Evolutionary conservation across 2,797 vertebrate species (phyloP).

Genomic region (Pempheris klunzingeri): DNA sequence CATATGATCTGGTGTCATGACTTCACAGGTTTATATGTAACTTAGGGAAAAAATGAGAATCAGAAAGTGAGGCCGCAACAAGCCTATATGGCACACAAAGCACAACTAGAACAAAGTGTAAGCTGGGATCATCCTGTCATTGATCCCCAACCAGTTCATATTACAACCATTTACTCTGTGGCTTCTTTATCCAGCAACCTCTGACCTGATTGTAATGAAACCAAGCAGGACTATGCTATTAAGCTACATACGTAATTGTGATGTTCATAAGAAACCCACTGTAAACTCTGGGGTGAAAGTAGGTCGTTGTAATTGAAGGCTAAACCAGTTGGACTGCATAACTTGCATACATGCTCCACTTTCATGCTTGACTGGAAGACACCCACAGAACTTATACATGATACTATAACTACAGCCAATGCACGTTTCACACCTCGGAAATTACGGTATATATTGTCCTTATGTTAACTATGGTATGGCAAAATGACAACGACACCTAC

Average conservation of each 20-base stretch:
- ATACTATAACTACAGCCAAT: too few species aligned
- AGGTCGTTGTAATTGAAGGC: slow-evolving; percentile 28
- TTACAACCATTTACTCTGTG: slow-evolving; percentile 15
- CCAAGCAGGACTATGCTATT: neutral
- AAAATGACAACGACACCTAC: neutral
- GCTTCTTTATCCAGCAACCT: slow-evolving; percentile 37
- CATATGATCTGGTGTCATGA: neutral
- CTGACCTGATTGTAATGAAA: slow-evolving; percentile 15
- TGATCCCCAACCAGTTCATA: slow-evolving; percentile 44
- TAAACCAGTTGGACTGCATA: neutral
- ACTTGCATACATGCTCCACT: slow-evolving; percentile 5
- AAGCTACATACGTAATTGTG: slow-evolving; percentile 12
- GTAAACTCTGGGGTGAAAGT: slow-evolving; percentile 26
- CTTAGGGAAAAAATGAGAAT: neutral
- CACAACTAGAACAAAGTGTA: slow-evolving; percentile 24
- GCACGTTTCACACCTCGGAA: neutral
- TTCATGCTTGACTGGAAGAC: slow-evolving; percentile 12
- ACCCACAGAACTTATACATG: neutral
- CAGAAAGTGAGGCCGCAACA: neutral
- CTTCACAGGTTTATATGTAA: slow-evolving; percentile 5
- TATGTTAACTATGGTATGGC: neutral
- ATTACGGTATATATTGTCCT: neutral
- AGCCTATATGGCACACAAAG: neutral
- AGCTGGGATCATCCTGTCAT: slow-evolving; percentile 47
- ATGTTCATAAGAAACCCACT: slow-evolving; percentile 5